Conservation (phyloP, 2,888 invertebrate species). For the Dolichopus griseipennis region DNA sequence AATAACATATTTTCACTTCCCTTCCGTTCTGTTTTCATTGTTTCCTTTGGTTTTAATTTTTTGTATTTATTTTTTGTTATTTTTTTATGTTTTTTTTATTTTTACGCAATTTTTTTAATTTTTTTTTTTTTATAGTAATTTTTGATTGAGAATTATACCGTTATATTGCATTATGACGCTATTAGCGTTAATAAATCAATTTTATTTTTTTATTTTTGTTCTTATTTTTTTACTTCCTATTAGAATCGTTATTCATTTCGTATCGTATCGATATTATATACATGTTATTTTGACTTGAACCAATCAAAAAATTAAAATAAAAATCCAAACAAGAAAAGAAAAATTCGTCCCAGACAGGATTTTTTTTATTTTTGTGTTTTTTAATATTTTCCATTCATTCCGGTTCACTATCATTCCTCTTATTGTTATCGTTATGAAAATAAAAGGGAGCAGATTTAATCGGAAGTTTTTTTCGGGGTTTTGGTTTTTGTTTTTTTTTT, state of each 20-base stretch:
- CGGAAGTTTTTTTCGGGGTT: not conserved
- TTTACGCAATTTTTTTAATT: too few species aligned
- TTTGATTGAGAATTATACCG: conserved; percentile 1
- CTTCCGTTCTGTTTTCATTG: too few species aligned
- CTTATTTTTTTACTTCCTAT: not conserved
- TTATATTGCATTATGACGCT: not conserved
- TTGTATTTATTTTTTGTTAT: too few species aligned
- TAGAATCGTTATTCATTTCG: not conserved
- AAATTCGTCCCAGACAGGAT: not conserved
- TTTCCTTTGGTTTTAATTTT: too few species aligned
- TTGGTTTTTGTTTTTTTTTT: not conserved
- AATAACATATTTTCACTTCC: too few species aligned
- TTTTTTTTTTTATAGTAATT: not conserved
- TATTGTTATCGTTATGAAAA: not conserved
- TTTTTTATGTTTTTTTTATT: too few species aligned
- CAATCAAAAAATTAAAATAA: not conserved
- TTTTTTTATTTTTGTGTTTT: not conserved
- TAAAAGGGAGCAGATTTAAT: not conserved
- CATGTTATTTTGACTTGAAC: conserved; percentile 1
- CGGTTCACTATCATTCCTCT: not conserved
- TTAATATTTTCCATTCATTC: not conserved
- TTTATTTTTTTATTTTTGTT: not conserved
- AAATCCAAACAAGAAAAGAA: not conserved
- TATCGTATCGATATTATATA: not conserved
- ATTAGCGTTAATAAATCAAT: conserved; percentile 1